A percentile compares a stretch with the other conserved stretches of the same genome.
Evolutionary conservation across 92 coral and sea anemone species (phyloP).

Genomic region (Parazoanthus darwini): DNA sequence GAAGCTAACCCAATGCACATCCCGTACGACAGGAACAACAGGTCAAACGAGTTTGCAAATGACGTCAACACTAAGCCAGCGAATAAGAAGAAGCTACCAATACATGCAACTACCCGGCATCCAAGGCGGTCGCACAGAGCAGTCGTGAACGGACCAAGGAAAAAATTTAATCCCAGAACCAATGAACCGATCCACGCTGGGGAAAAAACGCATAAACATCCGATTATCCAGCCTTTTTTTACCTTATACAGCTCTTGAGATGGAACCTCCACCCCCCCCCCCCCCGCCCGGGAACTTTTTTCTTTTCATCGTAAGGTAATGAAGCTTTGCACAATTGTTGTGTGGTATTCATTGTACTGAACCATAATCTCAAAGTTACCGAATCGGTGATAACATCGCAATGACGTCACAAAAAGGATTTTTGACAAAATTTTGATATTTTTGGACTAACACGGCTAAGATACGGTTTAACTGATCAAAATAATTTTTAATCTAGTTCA

Average conservation of each 20-base stretch:
- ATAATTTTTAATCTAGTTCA: no score
- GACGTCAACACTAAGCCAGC: slow-evolving; percentile 48
- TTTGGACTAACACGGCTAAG: no score
- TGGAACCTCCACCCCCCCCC: no score
- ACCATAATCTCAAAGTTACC: no score
- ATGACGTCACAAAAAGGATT: no score
- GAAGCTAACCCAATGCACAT: slow-evolving; percentile 7
- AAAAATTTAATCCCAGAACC: slow-evolving; percentile 48
- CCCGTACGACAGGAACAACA: slow-evolving; percentile 6
- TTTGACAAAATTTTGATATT: no score
- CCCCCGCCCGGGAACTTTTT: no score
- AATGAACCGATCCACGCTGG: slow-evolving; percentile 51
- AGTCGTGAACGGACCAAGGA: slow-evolving; percentile 51
- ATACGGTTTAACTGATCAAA: no score
- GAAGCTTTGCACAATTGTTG: no score
- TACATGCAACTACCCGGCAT: slow-evolving; percentile 39
- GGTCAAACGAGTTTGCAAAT: slow-evolving; percentile 35
- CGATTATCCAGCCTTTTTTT: background rate
- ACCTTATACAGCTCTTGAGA: background rate
- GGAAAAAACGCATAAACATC: background rate
- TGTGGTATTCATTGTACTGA: no score
- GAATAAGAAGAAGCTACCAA: slow-evolving; percentile 42
- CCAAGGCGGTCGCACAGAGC: slow-evolving; percentile 55
- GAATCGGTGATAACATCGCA: no score
- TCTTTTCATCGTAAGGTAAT: no score